Conservation (phyloP, 2,888 invertebrate species). For the Pomacea canaliculata region DNA sequence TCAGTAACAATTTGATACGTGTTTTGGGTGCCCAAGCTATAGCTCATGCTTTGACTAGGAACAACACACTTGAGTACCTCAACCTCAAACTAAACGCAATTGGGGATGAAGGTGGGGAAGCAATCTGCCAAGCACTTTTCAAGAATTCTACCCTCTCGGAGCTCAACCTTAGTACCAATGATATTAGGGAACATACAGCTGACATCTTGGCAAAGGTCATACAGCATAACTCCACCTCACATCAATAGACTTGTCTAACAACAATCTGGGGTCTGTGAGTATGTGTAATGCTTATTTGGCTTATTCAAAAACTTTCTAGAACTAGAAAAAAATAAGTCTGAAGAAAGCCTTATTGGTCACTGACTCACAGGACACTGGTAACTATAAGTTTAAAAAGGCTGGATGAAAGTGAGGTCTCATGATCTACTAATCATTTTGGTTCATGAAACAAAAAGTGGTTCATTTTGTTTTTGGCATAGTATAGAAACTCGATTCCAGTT, state of each 20-base stretch:
- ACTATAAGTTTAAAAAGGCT: too few species aligned
- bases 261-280: slow-evolving; percentile 68
- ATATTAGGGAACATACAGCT: slow-evolving; percentile 68
- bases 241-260: slow-evolving; percentile 67
- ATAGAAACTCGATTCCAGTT: too few species aligned
- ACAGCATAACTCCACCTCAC: slow-evolving; percentile 62
- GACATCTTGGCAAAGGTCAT: slow-evolving; percentile 66
- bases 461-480: too few species aligned
- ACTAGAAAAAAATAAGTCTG: too few species aligned
- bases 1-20: slow-evolving; percentile 67
- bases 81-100: slow-evolving; percentile 56
- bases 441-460: too few species aligned
- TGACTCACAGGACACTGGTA: not conserved
- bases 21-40: slow-evolving; percentile 69
- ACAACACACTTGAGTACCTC: slow-evolving; percentile 57
- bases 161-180: slow-evolving; percentile 68
- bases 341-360: too few species aligned
- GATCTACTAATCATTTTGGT: too few species aligned
- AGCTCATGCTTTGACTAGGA: slow-evolving; percentile 69
- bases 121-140: slow-evolving; percentile 64
- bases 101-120: slow-evolving; percentile 70
- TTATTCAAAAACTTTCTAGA: too few species aligned
- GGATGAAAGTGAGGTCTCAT: too few species aligned
- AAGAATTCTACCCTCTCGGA: slow-evolving; percentile 65
- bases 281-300: too few species aligned